phyloP scores from a whole-genome alignment of 2,888 invertebrate species.

The Patella caerulea region DNA sequence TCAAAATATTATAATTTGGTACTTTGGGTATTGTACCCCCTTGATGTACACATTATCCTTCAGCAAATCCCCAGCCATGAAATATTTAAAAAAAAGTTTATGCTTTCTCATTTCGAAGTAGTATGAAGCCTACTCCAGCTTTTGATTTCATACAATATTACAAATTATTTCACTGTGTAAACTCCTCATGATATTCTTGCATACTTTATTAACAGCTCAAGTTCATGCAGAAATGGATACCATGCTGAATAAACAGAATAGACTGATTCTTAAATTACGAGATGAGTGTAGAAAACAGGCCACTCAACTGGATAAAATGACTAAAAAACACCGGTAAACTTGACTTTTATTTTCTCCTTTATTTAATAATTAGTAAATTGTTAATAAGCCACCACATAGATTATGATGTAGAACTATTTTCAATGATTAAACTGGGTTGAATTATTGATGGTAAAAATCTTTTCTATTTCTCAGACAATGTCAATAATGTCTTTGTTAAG shows the following conservation, averaged over 20 bases:
- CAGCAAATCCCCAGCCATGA: too few species aligned
- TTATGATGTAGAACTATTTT: not conserved
- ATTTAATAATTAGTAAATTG: not conserved
- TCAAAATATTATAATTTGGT: too few species aligned
- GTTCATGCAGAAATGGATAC: constrained; percentile 64
- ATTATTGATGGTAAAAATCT: not conserved
- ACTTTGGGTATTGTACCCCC: too few species aligned
- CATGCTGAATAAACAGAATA: constrained; percentile 63
- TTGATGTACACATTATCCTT: too few species aligned
- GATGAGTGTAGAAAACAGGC: constrained; percentile 64
- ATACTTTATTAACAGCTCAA: constrained; percentile 37
- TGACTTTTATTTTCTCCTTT: not conserved
- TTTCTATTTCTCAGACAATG: too few species aligned
- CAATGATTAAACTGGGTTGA: not conserved
- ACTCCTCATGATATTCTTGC: too few species aligned
- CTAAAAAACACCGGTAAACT: constrained; percentile 64
- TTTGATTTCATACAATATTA: too few species aligned
- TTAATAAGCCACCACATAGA: not conserved
- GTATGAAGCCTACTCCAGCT: too few species aligned
- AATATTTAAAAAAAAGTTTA: too few species aligned
- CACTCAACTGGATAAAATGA: constrained; percentile 57
- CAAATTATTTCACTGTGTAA: too few species aligned
- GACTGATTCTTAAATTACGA: constrained; percentile 62
- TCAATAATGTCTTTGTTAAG: too few species aligned
- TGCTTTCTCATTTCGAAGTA: too few species aligned